phyloP scores from a whole-genome alignment of 1,140 invertebrate genomes.

The Amphibalanus amphitrite region DNA sequence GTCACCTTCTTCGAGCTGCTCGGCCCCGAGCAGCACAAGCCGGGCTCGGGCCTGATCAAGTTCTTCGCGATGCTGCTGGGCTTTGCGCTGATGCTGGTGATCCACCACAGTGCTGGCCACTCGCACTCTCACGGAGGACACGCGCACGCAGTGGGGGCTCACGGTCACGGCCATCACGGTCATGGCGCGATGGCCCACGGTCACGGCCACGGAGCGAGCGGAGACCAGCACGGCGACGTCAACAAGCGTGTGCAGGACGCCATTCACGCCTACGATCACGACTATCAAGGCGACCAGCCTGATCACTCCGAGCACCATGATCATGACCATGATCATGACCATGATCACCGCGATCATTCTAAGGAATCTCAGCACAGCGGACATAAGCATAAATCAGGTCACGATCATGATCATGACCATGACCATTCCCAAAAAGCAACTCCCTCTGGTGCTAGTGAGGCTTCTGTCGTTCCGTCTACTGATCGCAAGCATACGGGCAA shows the following conservation, averaged over 20 bases:
- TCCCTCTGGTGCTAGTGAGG: background rate
- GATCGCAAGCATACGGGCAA: too few species aligned
- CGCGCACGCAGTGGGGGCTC: constrained; percentile 65
- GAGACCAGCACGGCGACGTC: constrained; percentile 19
- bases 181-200: constrained; percentile 51
- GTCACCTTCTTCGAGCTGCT: constrained; percentile 19
- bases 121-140: constrained; percentile 36
- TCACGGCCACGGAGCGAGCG: constrained; percentile 67
- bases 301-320: background rate
- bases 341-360: background rate
- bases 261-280: background rate
- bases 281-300: background rate
- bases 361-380: background rate
- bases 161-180: constrained; percentile 69
- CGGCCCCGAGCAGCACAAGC: constrained; percentile 24
- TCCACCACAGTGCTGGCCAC: constrained; percentile 15
- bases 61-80: constrained; percentile 36
- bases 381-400: background rate
- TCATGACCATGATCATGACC: too few species aligned
- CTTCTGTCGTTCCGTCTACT: too few species aligned
- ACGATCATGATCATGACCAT: background rate
- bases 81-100: constrained; percentile 38
- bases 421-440: background rate
- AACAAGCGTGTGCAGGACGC: background rate
- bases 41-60: constrained; percentile 43